Evolutionary conservation across 2,888 invertebrate genomes (phyloP), one percentile per base, ranked within the genome.

Genomic region (Andrena hattorfiana): DNA sequence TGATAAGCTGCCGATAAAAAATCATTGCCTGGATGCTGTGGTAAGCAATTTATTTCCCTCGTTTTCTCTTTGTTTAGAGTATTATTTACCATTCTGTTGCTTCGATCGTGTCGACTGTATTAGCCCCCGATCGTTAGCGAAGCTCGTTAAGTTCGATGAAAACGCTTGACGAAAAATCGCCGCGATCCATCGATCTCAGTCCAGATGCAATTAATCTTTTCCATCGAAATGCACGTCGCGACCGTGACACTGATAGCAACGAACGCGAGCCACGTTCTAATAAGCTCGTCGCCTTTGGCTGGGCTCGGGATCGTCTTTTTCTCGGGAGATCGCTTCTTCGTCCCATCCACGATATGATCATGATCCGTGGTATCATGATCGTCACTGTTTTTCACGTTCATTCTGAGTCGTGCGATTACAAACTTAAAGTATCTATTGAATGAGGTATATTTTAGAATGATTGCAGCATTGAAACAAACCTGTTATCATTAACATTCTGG

Each of bases 201-300:
- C 56, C 10, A 59, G 83, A 67, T 82, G 71, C 68, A 82, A 84
- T 84, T 83, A 82, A 84, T 84, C 77, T 72, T 77, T 71, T 59
- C 63, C 68, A 75, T 84, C 71, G 71, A 84, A 82, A 81, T 49
- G 23, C 64, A 23, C 66, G 30, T 62, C 30, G 42, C 67, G 16
- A 16, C 67, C 67, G 48, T 28, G 76, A 54, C 70, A 59, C 42
- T 32, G 70, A 77, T 77, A 70, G 63, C 69, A 70, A 70, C 42
- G 56, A 56, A 78, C 73, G 48, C 69, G 64, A 56, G 42, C 66
- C 60, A n/a, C 20, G 51, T 70, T 75, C 69, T 54, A 63, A 69
- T 68, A 23, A 30, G 49, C 70, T 49, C 82, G 23, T 67, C 67
- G 74, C 59, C 66, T 30, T 48, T 20, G 59, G 56, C 28, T 42